Evolutionary conservation across 1,140 invertebrate genomes (phyloP), one percentile per base, ranked within the genome.

Genomic region (Acromyrmex charruanus): DNA sequence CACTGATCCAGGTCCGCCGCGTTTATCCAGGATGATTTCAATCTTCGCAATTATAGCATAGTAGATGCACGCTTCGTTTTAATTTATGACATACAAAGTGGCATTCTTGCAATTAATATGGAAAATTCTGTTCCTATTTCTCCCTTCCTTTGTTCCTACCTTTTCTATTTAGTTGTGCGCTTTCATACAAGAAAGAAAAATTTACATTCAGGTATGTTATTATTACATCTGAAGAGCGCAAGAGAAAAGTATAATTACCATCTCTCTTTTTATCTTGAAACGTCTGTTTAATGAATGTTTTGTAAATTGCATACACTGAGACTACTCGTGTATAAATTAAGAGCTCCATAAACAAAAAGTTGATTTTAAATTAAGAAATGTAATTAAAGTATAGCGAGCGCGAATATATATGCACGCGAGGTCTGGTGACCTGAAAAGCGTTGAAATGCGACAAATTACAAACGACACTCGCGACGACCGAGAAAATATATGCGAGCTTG

Each of bases 361-460:
- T 82, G 39, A 18, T 63, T 84, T 49, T 35, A 75, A 61, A 75
- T 75, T 74, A 84, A 84, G 55, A 51, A 84, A 84, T 35, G 25
- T 63, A 51, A 75, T 84, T 25, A 71, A 84, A 84, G 74, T 84
- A 49, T 35, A 4, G 58, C 4, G 55, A 72, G 49, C 7, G 49
- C 18, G 18, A 35, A 49, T 35, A 59, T 18, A 51, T 44, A 44
- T 18, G 39, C 53, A 49, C 14, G 14, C 14, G 14, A 21, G n/a
- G 12, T 44, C 39, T 55, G 14, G n/a, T 75, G 80, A 84, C 58
- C 55, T 74, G 51, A 84, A 82, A 84, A 84, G 80, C n/a, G 55
- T 31, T 63, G 80, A 84, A 84, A 84, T n/a, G 69, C 55, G 55
- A 84, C 80, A 84, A 84, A 84, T 84, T 84, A 74, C 80, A 14